Base-by-base conservation (phyloP, 2,113 vertebrate species). In the Corydoras sp. region DNA sequence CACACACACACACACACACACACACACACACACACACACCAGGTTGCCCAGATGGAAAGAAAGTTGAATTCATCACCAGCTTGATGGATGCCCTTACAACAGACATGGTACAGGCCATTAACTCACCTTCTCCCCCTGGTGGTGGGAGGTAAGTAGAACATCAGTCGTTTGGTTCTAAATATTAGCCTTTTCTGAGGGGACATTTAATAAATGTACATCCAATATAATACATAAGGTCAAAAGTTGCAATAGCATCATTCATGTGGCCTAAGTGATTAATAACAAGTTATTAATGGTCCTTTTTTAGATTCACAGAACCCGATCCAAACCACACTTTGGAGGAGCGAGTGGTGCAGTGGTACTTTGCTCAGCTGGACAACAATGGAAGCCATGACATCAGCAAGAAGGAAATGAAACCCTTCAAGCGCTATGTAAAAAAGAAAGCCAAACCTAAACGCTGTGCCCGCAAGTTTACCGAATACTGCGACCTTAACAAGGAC, bases 361-460 rank as follows among this genome's bases (percentile, higher is more conserved):
- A 99, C 84, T 99, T 99, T 75, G 90, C 90, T 80, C 95, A 97
- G 87, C 87, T 99, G 86, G 96, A 99, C 72, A 94, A 89, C 89
- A 98, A 99, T 68, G 87, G 92, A 86, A 98, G 93, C 86, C 90
- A 84, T 0, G 94, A 98, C 83, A 94, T 99, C 77, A 96, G 92
- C 89, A 98, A 98, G 84, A 90, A 94, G 69, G 97, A 99, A 80
- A 90, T 96, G 76, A 98, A 98, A 78, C 96, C 95, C 12, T 96
- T 99, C 81, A 99, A 98, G 83, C 92, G 92, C 72, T 98, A 97
- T 0, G 91, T 98, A 69, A 98, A 97, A 91, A 98, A 97, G 89
- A 99, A 98, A 91, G 95, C 96, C 81, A 98, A 95, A 80, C 97
- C 97, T 80, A 98, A 96, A 90, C 94, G 97, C 85, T 99, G 97